Conservation (phyloP, 2,113 vertebrate genomes). For the Hippoglossus stenolepis region DNA sequence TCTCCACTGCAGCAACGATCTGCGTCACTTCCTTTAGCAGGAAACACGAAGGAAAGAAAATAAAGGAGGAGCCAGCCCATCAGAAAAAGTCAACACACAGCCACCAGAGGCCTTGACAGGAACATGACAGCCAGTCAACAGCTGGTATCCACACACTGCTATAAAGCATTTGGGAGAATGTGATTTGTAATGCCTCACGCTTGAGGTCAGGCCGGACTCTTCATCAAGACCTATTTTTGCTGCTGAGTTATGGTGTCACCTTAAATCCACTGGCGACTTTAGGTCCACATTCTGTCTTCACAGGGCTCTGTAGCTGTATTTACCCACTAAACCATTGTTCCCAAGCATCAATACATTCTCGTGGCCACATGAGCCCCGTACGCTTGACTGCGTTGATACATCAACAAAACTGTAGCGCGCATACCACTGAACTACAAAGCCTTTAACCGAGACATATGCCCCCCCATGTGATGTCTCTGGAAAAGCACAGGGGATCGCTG, state of each 20-base stretch:
- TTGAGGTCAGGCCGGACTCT: background rate
- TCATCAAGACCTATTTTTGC: background rate
- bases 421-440: constrained; percentile 30
- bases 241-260: background rate
- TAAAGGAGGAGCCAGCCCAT: background rate
- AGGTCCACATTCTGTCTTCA: background rate
- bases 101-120: background rate
- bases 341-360: background rate
- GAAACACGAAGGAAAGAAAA: constrained; percentile 45
- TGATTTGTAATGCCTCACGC: background rate
- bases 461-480: constrained; percentile 24
- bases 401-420: constrained; percentile 10
- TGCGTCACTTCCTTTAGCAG: constrained; percentile 42
- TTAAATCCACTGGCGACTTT: background rate
- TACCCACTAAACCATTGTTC: constrained; percentile 11
- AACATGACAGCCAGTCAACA: background rate
- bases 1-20: background rate
- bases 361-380: background rate
- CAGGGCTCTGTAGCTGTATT: background rate
- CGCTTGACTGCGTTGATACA: background rate
- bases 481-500: constrained; percentile 2
- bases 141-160: background rate
- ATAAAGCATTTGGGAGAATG: background rate
- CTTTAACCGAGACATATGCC: constrained; percentile 2
- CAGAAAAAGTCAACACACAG: constrained; percentile 7